phyloP scores from a whole-genome alignment of 2,797 vertebrate species.

The Hyperoplus lanceolatus region DNA sequence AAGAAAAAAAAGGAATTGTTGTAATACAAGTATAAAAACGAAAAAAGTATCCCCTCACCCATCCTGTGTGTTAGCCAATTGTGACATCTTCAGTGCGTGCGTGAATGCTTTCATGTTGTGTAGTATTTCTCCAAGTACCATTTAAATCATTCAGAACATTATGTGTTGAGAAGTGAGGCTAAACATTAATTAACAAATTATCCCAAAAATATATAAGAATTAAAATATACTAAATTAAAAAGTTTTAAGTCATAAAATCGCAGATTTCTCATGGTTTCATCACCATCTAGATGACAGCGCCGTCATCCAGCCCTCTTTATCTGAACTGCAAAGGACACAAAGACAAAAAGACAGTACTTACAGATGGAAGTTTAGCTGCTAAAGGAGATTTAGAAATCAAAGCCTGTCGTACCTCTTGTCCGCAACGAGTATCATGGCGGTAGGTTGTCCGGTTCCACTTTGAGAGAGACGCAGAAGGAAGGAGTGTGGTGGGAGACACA shows the following conservation, averaged over 20 bases:
- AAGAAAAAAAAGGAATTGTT: not conserved
- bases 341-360: not conserved
- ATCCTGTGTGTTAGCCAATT: not conserved
- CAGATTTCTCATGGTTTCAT: not conserved
- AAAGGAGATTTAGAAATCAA: too few relatives aligned
- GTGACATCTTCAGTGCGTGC: constrained; percentile 18
- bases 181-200: constrained; percentile 3
- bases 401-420: constrained; percentile 63
- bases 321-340: constrained; percentile 59
- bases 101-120: not conserved
- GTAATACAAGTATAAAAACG: not conserved
- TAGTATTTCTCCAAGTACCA: too few relatives aligned
- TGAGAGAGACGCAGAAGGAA: constrained; percentile 81
- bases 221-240: too few relatives aligned
- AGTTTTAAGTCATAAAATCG: not conserved
- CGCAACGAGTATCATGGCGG: constrained; percentile 78
- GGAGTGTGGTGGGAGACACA: constrained; percentile 78
- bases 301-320: constrained; percentile 76
- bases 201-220: too few relatives aligned
- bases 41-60: not conserved
- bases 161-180: constrained; percentile 1
- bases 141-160: not conserved
- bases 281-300: constrained; percentile 42
- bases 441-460: constrained; percentile 66
- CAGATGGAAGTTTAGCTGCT: not conserved